phyloP scores from a whole-genome alignment of 2,888 invertebrate genomes.

The Mythimna albipuncta region DNA sequence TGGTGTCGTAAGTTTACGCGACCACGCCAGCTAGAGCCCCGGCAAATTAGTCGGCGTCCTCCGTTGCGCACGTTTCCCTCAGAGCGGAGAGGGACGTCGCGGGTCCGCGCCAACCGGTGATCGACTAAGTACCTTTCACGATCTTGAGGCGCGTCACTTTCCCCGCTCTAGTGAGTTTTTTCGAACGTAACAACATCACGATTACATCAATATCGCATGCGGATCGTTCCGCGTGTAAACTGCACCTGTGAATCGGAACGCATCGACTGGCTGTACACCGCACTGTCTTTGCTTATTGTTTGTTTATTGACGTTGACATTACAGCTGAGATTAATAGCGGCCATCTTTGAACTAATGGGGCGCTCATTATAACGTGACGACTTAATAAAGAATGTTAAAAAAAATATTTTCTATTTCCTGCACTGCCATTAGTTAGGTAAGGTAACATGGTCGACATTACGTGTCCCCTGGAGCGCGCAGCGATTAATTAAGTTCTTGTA shows the following conservation, averaged over 20 bases:
- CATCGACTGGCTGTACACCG: conserved; percentile 56
- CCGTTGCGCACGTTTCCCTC: conserved; percentile 55
- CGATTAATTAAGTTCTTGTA: conserved; percentile 47
- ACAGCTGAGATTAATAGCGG: conserved; percentile 48
- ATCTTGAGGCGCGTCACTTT: conserved; percentile 89
- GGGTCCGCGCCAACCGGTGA: conserved; percentile 78
- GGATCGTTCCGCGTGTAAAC: conserved; percentile 82
- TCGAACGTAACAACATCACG: conserved; percentile 86
- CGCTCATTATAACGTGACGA: conserved; percentile 49
- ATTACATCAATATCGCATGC: conserved; percentile 89
- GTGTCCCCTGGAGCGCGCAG: conserved; percentile 45
- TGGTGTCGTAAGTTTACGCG: conserved; percentile 85
- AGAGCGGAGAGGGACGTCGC: conserved; percentile 70
- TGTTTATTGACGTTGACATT: conserved; percentile 57
- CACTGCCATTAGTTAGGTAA: conserved; percentile 53
- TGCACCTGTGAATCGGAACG: conserved; percentile 80
- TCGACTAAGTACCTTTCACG: conserved; percentile 88
- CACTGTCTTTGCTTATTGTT: conserved; percentile 61
- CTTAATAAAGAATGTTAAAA: conserved; percentile 53
- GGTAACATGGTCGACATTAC: conserved; percentile 51
- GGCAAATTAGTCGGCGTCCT: conserved; percentile 74
- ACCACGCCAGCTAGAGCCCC: conserved; percentile 77
- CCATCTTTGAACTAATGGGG: conserved; percentile 49
- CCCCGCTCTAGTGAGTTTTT: conserved; percentile 88
- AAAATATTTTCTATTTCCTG: conserved; percentile 54